Conservation (phyloP, 1,140 invertebrate species). For the fruit fly (Drosophila melanogaster) region Release_6_plus_ISO1_MT NT_033777.3:7442001-7442500, state of each 20-base stretch:
- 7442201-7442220: constrained; percentile 38
- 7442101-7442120: constrained; percentile 13
- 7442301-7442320: constrained; percentile 38
- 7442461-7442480: constrained; percentile 65
- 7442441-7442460: constrained; percentile 40
- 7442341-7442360: constrained; percentile 26
- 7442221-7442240: constrained; percentile 58
- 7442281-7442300: constrained; percentile 40
- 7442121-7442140: constrained; percentile 11
- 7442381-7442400: neutral
- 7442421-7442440: constrained; percentile 21
- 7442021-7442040: too few species aligned
- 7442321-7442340: constrained; percentile 21
- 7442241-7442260: constrained; percentile 55
- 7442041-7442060: too few species aligned
- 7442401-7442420: neutral
- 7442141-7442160: neutral
- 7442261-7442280: constrained; percentile 47
- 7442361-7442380: neutral
- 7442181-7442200: constrained; percentile 8
- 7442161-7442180: constrained; percentile 7
- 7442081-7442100: constrained; percentile 10
- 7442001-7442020: too few species aligned
- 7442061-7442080: neutral
- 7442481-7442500: constrained; percentile 70